Evolutionary conservation across 2,888 invertebrate genomes (phyloP).

Genomic region (Cheilosia urbana): DNA sequence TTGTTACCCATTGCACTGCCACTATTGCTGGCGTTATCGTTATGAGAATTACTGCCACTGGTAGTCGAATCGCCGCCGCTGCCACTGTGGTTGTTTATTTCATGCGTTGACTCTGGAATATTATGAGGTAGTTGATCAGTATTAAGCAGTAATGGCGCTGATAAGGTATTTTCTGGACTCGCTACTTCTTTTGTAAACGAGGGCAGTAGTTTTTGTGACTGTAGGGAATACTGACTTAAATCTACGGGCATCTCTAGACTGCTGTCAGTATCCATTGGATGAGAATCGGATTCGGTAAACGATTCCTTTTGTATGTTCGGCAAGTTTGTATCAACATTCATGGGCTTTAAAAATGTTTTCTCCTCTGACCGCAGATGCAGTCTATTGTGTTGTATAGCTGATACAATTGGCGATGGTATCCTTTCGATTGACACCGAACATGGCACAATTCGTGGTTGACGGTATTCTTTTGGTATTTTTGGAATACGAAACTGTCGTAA

Average conservation of each 20-base stretch:
- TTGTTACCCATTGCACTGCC: conserved; percentile 27
- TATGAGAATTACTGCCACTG: conserved; percentile 20
- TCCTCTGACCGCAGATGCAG: conserved; percentile 8
- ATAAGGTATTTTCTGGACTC: conserved; percentile 5
- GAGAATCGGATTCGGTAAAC: not conserved
- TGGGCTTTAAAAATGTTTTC: conserved; percentile 4
- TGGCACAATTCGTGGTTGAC: conserved; percentile 12
- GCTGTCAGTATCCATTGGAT: not conserved
- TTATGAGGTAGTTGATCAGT: conserved; percentile 33
- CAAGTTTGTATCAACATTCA: conserved; percentile 1
- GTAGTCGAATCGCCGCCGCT: not conserved
- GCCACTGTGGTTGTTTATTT: not conserved
- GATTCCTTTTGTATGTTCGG: not conserved
- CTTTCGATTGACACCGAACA: conserved; percentile 53
- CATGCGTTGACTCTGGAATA: not conserved
- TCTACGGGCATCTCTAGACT: conserved; percentile 22
- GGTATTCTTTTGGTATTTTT: conserved; percentile 72
- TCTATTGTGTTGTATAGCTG: conserved; percentile 44
- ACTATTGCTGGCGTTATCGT: conserved; percentile 7
- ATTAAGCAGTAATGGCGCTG: conserved; percentile 4
- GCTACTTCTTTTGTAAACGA: not conserved
- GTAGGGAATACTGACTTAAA: conserved; percentile 41
- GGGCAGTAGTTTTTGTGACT: conserved; percentile 4
- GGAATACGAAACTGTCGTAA: conserved; percentile 82
- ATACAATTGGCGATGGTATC: conserved; percentile 63